Evolutionary conservation across 2,113 vertebrate species (phyloP), one percentile per base, ranked within the genome.

Genomic region (Bombycilla garrulus): DNA sequence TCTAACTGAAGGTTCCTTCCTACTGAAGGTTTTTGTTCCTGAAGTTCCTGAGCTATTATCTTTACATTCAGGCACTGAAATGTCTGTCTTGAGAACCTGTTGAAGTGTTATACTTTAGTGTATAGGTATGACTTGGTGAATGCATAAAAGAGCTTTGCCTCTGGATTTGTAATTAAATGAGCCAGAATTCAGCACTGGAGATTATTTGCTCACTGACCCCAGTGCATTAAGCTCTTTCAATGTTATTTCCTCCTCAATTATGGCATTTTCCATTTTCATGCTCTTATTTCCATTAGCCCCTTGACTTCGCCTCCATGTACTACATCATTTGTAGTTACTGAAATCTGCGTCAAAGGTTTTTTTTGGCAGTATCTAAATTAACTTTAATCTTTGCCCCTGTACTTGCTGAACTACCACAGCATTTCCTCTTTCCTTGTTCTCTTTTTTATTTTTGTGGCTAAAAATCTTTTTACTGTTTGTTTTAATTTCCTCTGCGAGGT

Each of bases 401-500:
- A n/a, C 60, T 89, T 87, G 45, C 50, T 95, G 88, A 95, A 91
- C 81, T 90, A 44, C 66, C 31, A 64, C 13, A 84, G 3, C 29
- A 74, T 29, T 92, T 92, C 77, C 60, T 86, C 35, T 36, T 91
- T 69, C 29, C 90, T 93, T 92, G 21, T 88, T 86, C 25, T 74
- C 21, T 62, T 91, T 58, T 54, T 72, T 45, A 50, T 80, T 90
- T 92, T 81, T 89, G 60, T 74, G 47, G 56, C 8, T 91, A 92
- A 95, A 96, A 84, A 56, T 81, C 23, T 71, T 91, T 95, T 79
- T 79, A 62, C 48, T 89, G 22, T 86, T 92, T 92, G 67, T 81
- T 95, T 95, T 91, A 60, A 89, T 85, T 96, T 96, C 69, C 78
- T 89, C 72, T 91, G 61, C 26, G 62, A 81, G 14, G 35, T 78